These are phyloP conservation scores for Hyles lineata DNA, from an alignment of 2,888 invertebrate genomes.

Conservation along the genomic window DNA sequence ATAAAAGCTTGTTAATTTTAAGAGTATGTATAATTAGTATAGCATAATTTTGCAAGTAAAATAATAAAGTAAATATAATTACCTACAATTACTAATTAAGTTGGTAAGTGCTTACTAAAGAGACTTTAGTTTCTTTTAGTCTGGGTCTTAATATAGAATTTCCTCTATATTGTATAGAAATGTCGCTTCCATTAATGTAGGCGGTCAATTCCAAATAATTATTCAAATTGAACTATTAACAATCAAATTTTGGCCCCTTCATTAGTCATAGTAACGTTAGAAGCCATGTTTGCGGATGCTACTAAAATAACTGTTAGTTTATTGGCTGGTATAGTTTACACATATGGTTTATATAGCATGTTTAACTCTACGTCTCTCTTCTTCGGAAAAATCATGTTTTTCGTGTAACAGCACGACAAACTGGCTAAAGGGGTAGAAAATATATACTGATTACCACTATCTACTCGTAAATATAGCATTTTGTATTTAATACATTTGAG, in stretches of 20 bases:
- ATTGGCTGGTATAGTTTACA: not conserved
- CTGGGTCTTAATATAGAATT: not conserved
- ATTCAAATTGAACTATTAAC: slow-evolving; percentile 20
- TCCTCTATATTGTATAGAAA: slow-evolving; percentile 2
- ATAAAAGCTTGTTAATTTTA: not conserved
- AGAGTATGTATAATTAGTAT: too few species aligned
- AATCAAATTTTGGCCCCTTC: slow-evolving; percentile 19
- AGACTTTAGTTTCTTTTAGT: not conserved
- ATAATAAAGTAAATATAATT: too few species aligned
- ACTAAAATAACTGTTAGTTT: slow-evolving; percentile 4
- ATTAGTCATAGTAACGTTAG: slow-evolving; percentile 30
- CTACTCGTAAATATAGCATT: too few species aligned
- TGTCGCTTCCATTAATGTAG: slow-evolving; percentile 4
- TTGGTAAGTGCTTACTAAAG: too few species aligned
- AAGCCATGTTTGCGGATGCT: not conserved
- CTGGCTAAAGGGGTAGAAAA: too few species aligned
- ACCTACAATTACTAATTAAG: too few species aligned
- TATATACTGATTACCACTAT: too few species aligned
- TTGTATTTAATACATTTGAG: not conserved
- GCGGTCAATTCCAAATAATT: not conserved
- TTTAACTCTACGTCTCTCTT: too few species aligned
- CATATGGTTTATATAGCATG: not conserved
- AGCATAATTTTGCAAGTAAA: too few species aligned
- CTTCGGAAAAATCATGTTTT: too few species aligned
- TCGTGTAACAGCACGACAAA: too few species aligned